phyloP scores from a whole-genome alignment of 1,140 invertebrate species.

The Idris sp. region DNA sequence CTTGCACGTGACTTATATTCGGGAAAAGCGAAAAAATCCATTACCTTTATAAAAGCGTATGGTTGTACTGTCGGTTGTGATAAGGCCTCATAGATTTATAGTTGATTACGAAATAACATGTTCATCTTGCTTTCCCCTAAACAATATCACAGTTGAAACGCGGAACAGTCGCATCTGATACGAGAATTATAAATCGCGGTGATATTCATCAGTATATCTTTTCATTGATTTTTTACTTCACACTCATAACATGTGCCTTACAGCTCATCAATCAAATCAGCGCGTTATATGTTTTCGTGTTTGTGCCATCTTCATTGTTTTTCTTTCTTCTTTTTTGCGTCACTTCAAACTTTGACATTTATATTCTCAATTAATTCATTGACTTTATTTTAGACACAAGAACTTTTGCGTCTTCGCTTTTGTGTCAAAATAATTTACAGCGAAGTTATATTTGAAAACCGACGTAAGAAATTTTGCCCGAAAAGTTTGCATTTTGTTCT shows the following conservation, averaged over 20 bases:
- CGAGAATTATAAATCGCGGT: slow-evolving; percentile 51
- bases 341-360: slow-evolving; percentile 9
- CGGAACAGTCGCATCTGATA: slow-evolving; percentile 42
- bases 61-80: slow-evolving; percentile 52
- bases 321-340: not conserved
- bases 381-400: not conserved
- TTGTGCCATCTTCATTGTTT: slow-evolving; percentile 1
- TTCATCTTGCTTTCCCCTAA: slow-evolving; percentile 47
- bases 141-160: slow-evolving; percentile 52
- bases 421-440: slow-evolving; percentile 34
- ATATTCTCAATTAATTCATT: slow-evolving; percentile 17
- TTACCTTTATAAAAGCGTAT: slow-evolving; percentile 51
- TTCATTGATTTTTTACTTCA: slow-evolving; percentile 39
- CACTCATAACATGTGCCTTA: slow-evolving; percentile 6
- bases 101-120: slow-evolving; percentile 48
- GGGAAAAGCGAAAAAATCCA: slow-evolving; percentile 49
- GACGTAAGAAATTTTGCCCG: slow-evolving; percentile 32
- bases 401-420: no score
- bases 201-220: slow-evolving; percentile 43
- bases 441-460: slow-evolving; percentile 5
- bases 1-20: slow-evolving; percentile 44
- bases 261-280: slow-evolving; percentile 37
- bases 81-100: slow-evolving; percentile 55
- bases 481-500: slow-evolving; percentile 32
- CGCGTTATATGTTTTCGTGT: not conserved